Conservation (phyloP, 2,797 vertebrate genomes). For the Muraenolepis orangiensis region DNA sequence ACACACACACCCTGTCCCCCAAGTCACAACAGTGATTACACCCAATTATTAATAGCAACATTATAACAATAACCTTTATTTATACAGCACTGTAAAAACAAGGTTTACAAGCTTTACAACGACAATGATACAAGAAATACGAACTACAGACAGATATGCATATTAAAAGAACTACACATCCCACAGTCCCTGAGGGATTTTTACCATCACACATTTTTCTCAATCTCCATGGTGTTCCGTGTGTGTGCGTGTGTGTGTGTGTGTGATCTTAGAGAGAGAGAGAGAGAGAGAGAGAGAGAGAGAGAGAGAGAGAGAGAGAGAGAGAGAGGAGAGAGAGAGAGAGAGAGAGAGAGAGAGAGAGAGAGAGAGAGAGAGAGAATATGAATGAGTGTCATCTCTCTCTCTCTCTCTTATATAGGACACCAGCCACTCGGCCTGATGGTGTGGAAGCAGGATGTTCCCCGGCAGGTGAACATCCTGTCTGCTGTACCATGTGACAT, state of each 20-base stretch:
- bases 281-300: slow-evolving; percentile 1
- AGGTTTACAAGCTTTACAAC: not conserved
- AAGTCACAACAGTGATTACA: slow-evolving; percentile 63
- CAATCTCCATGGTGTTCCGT: no score
- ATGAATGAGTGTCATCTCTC: not conserved
- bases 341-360: slow-evolving; percentile 3
- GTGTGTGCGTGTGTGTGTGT: no score
- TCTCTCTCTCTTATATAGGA: no score
- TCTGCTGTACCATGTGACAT: slow-evolving; percentile 23
- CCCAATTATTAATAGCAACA: slow-evolving; percentile 49
- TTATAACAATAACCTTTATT: not conserved
- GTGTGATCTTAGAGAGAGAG: not conserved
- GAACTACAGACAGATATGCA: not conserved
- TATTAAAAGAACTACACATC: not conserved
- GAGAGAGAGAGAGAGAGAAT: not conserved
- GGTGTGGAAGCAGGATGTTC: not conserved
- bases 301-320: not conserved
- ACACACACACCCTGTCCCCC: slow-evolving; percentile 61
- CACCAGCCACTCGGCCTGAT: not conserved
- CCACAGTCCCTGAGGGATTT: no score
- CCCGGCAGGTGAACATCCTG: not conserved
- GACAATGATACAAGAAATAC: not conserved
- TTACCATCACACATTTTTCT: no score
- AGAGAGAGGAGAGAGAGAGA: slow-evolving; percentile 1
- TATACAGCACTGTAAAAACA: not conserved